phyloP scores from a whole-genome alignment of 2,113 vertebrate species.

The Pica pica region DNA sequence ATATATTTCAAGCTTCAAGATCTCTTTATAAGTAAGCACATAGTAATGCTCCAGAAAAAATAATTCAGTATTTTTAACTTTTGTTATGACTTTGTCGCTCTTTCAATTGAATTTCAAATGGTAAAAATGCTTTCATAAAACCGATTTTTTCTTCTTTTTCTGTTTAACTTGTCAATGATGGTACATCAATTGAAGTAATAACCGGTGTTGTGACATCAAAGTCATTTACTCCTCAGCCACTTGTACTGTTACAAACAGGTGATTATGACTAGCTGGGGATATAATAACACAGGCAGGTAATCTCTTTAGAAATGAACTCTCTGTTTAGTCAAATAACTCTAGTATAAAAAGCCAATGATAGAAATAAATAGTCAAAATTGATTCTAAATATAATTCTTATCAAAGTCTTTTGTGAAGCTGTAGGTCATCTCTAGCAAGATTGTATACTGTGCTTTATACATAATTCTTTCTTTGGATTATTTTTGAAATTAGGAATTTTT shows the following conservation, averaged over 20 bases:
- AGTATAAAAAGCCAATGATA: background rate
- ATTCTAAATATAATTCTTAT: background rate
- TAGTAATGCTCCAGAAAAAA: background rate
- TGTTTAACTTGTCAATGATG: background rate
- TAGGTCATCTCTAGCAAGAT: background rate
- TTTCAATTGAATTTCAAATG: background rate
- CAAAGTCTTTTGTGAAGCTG: background rate
- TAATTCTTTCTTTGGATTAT: background rate
- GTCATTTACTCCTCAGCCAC: background rate
- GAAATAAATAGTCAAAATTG: background rate
- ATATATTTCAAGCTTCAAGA: background rate
- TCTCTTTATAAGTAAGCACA: background rate
- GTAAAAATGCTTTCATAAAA: background rate
- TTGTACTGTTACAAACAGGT: background rate
- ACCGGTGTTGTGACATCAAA: background rate
- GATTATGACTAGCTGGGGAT: background rate
- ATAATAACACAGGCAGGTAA: background rate
- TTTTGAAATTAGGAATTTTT: background rate
- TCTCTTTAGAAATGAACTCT: background rate
- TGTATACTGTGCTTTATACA: background rate
- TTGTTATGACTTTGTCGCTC: background rate
- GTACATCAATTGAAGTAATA: background rate
- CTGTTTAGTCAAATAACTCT: background rate
- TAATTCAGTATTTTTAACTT: fast-evolving
- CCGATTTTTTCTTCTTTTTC: background rate